Conservation (phyloP, 2,888 invertebrate species). For the Heliconius ethilla region DNA sequence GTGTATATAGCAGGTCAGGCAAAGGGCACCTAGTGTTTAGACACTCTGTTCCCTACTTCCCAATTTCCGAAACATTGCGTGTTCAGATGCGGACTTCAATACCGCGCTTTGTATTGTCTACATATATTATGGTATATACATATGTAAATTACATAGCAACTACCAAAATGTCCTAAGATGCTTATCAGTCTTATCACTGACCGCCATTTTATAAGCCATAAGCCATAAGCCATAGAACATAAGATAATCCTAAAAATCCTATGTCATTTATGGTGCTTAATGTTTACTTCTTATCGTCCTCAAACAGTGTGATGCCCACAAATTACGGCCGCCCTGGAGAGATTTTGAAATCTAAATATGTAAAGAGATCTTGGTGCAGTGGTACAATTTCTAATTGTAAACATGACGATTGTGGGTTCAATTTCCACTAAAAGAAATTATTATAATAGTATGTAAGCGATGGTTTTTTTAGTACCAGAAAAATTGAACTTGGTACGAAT, state of each 20-base stretch:
- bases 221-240: constrained; percentile 31
- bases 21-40: too few relatives aligned
- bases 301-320: constrained; percentile 19
- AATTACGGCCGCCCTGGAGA: constrained; percentile 12
- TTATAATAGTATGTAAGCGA: too few relatives aligned
- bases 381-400: neutral
- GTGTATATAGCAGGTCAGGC: too few relatives aligned
- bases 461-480: too few relatives aligned
- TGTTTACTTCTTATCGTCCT: constrained; percentile 29
- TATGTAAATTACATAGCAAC: constrained; percentile 1
- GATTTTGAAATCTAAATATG: constrained; percentile 9
- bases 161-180: neutral
- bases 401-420: too few relatives aligned
- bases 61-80: too few relatives aligned
- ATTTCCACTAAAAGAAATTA: too few relatives aligned
- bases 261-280: constrained; percentile 19
- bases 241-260: constrained; percentile 34
- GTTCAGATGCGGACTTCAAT: neutral
- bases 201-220: constrained; percentile 33
- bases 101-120: neutral
- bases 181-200: constrained; percentile 31
- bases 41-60: too few relatives aligned
- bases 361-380: neutral
- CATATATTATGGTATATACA: neutral
- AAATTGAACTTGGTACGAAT: too few relatives aligned